Percentiles rank a stretch among this genome's conserved stretches.
Evolutionary conservation across 2,888 invertebrate species (phyloP).

Genomic region (Cephus runcator): DNA sequence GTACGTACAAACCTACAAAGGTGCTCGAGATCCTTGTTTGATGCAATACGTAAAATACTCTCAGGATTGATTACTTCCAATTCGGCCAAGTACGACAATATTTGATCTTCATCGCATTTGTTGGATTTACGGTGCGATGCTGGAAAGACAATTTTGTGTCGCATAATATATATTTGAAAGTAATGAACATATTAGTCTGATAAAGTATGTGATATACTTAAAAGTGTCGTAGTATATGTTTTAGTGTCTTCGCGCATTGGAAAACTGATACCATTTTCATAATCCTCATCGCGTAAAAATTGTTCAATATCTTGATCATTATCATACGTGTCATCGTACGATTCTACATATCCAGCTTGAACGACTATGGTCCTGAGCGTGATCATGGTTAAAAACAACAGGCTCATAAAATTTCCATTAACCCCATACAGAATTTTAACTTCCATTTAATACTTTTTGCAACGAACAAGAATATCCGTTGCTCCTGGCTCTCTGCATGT

Average conservation of each 20-base stretch:
- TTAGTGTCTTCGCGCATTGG: constrained; percentile 8
- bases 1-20: constrained; percentile 55
- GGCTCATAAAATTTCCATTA: constrained; percentile 12
- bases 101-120: constrained; percentile 63
- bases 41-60: constrained; percentile 66
- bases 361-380: background rate
- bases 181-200: background rate
- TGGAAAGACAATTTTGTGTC: background rate
- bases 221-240: background rate
- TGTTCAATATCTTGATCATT: constrained; percentile 12
- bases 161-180: background rate
- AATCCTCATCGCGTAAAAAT: constrained; percentile 20
- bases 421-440: background rate
- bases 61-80: constrained; percentile 69
- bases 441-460: constrained; percentile 14
- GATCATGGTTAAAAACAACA: background rate
- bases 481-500: constrained; percentile 3
- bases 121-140: constrained; percentile 3
- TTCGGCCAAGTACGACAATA: constrained; percentile 67
- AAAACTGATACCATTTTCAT: constrained; percentile 21
- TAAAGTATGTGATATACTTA: constrained; percentile 1
- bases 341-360: constrained; percentile 18
- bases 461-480: background rate
- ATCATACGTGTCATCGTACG: constrained; percentile 21
- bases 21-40: constrained; percentile 58